These are phyloP conservation scores for Nematopogon swammerdamellus DNA, from an alignment of 2,888 invertebrate genomes.

Conservation along the genomic window DNA sequence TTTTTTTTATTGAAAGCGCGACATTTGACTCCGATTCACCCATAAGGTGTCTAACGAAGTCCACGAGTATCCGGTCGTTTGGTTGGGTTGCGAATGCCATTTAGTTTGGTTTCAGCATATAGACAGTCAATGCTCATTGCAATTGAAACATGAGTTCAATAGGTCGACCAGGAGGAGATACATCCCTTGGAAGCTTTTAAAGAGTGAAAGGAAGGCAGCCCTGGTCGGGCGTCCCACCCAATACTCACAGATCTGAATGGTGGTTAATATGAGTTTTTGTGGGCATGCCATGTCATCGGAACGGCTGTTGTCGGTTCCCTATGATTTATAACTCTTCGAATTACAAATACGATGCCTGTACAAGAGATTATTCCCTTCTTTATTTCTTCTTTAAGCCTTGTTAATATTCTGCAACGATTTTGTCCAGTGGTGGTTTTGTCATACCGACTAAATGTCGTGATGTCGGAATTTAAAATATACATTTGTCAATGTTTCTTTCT, in stretches of 20 bases:
- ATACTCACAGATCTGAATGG: slow-evolving; percentile 49
- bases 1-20: no score
- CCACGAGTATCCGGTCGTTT: no score
- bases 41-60: no score
- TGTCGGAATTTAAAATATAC: slow-evolving; percentile 53
- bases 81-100: no score
- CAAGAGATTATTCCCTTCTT: slow-evolving; percentile 51
- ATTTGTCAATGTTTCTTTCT: slow-evolving; percentile 36
- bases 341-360: slow-evolving; percentile 44
- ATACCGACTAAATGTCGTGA: slow-evolving; percentile 55
- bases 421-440: slow-evolving; percentile 50
- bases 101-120: no score
- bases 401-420: slow-evolving; percentile 54
- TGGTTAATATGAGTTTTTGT: slow-evolving; percentile 52
- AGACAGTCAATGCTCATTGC: no score
- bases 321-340: slow-evolving; percentile 56
- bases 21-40: no score
- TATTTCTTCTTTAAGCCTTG: slow-evolving; percentile 54
- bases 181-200: no score
- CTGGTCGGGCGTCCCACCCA: slow-evolving; percentile 41
- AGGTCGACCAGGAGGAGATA: no score
- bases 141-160: no score
- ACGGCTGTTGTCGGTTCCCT: slow-evolving; percentile 53
- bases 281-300: slow-evolving; percentile 52
- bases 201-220: no score